Evolutionary conservation across 2,888 invertebrate genomes (phyloP).

Genomic region (Folsomia manolachei): DNA sequence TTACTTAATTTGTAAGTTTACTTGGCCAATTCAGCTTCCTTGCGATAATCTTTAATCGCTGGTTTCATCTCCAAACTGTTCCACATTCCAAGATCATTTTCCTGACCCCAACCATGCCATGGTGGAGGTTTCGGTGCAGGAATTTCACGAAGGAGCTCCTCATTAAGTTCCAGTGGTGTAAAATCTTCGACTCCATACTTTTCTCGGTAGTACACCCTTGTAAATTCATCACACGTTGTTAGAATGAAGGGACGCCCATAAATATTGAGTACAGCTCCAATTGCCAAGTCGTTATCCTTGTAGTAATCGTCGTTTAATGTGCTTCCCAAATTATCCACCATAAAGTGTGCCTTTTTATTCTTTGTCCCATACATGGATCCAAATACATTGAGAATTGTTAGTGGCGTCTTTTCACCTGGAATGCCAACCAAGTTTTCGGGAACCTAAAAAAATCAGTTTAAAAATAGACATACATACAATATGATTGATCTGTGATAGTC

Average conservation of each 20-base stretch:
- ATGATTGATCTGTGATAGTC: too few relatives aligned
- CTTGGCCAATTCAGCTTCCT: slow-evolving; percentile 76
- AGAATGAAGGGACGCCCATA: slow-evolving; percentile 77
- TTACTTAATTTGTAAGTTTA: slow-evolving; percentile 52
- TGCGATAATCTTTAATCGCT: slow-evolving; percentile 68
- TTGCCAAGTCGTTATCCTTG: slow-evolving; percentile 64
- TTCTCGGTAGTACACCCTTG: slow-evolving; percentile 73
- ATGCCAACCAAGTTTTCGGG: slow-evolving; percentile 40
- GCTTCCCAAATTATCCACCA: slow-evolving; percentile 59
- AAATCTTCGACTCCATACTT: slow-evolving; percentile 59
- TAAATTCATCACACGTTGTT: slow-evolving; percentile 80
- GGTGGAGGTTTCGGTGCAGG: slow-evolving; percentile 66
- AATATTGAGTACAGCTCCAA: slow-evolving; percentile 76
- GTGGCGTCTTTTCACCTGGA: slow-evolving; percentile 51
- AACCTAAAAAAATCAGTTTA: slow-evolving; percentile 14
- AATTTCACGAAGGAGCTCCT: slow-evolving; percentile 52
- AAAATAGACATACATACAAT: neutral
- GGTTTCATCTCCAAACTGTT: slow-evolving; percentile 74
- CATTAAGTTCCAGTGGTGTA: slow-evolving; percentile 57
- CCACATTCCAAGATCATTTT: slow-evolving; percentile 86
- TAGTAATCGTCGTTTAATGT: slow-evolving; percentile 49
- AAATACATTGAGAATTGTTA: slow-evolving; percentile 64
- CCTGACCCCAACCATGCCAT: slow-evolving; percentile 77
- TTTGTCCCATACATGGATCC: slow-evolving; percentile 60
- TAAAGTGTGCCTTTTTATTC: slow-evolving; percentile 53